Percentiles rank a stretch among this genome's conserved stretches.
phyloP scores from a whole-genome alignment of 2,113 vertebrate species.

The Equus quagga region DNA sequence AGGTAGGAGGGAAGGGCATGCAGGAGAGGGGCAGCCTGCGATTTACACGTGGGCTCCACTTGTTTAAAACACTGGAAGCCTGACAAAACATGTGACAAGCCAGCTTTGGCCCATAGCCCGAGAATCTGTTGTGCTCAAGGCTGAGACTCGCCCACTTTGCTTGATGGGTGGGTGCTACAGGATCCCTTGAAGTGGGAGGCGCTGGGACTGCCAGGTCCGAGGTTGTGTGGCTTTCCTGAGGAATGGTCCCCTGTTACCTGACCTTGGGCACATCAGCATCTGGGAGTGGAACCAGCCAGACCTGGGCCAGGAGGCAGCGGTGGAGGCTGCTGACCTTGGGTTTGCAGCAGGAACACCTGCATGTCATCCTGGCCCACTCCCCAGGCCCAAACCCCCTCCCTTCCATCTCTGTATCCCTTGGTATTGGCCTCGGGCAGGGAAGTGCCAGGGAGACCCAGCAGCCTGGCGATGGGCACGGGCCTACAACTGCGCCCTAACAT shows the following conservation, averaged over 20 bases:
- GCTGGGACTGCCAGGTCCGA: not conserved
- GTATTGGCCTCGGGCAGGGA: not conserved
- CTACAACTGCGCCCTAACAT: not conserved
- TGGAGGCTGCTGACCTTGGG: not conserved
- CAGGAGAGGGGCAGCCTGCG: accelerated
- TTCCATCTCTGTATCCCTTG: not conserved
- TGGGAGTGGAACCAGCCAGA: not conserved
- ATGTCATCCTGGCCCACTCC: not conserved
- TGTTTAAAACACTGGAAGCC: not conserved
- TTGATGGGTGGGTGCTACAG: not conserved
- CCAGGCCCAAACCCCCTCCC: no score
- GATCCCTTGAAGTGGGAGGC: not conserved
- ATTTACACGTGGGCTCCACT: not conserved
- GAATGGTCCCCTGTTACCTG: not conserved
- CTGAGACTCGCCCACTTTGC: not conserved
- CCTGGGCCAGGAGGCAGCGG: not conserved
- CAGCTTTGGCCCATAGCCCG: not conserved
- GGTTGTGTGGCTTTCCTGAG: not conserved
- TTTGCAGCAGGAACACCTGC: not conserved
- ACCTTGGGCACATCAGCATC: not conserved
- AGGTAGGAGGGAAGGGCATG: not conserved
- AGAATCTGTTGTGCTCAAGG: not conserved
- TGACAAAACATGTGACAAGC: not conserved
- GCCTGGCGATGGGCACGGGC: not conserved
- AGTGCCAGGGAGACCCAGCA: not conserved